phyloP scores from a whole-genome alignment of 2,113 vertebrate genomes.

The Vidua macroura region DNA sequence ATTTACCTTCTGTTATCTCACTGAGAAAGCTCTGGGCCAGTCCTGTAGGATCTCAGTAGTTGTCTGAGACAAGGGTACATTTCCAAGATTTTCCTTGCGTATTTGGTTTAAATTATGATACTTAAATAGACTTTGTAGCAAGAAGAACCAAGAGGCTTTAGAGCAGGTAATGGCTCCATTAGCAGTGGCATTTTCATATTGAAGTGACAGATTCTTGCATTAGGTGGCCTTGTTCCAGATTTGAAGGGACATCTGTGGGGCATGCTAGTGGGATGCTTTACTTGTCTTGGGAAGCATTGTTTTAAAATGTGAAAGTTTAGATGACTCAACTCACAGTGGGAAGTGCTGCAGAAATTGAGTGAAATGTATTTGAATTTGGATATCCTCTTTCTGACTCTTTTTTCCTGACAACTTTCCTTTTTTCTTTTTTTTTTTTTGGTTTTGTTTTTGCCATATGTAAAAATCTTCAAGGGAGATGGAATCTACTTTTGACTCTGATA shows the following conservation, averaged over 20 bases:
- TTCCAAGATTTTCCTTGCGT: neutral
- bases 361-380: neutral
- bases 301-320: neutral
- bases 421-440: neutral
- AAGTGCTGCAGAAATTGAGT: neutral
- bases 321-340: neutral
- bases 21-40: neutral
- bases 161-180: neutral
- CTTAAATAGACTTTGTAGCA: neutral
- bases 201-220: neutral
- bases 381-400: neutral
- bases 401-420: neutral
- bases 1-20: neutral
- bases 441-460: neutral
- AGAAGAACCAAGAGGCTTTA: neutral
- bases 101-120: neutral
- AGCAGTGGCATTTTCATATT: neutral
- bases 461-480: neutral
- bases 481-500: neutral
- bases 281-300: neutral
- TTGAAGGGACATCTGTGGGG: neutral
- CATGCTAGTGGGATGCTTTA: neutral
- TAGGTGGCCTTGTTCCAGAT: neutral
- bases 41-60: neutral
- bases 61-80: neutral